These are phyloP conservation scores for Tor tambroides DNA, from an alignment of 2,113 vertebrate genomes.

Conservation along the genomic window DNA sequence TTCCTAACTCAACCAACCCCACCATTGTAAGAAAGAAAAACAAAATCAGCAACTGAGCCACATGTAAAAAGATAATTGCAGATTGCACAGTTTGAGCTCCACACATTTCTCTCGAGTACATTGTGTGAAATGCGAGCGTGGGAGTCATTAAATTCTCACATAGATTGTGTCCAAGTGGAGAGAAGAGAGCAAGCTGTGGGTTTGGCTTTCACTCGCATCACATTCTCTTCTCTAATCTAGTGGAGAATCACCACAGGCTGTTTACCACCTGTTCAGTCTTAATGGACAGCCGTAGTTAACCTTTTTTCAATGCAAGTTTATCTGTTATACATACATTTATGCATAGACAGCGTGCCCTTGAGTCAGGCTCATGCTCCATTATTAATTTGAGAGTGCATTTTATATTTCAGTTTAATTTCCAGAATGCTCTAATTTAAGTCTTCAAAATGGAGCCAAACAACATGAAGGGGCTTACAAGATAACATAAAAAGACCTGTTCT, in stretches of 20 bases:
- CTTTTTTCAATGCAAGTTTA: neutral
- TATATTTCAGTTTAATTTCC: neutral
- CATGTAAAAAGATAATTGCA: constrained; percentile 39
- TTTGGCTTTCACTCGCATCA: constrained; percentile 20
- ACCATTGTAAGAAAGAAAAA: neutral
- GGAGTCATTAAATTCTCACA: constrained; percentile 37
- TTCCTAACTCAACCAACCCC: neutral
- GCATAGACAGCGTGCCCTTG: neutral
- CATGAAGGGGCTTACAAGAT: neutral
- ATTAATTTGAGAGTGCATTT: neutral
- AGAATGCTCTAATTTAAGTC: neutral
- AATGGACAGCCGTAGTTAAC: neutral
- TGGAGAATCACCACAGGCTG: constrained; percentile 28
- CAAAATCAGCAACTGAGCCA: constrained; percentile 9
- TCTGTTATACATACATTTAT: neutral
- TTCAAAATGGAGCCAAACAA: neutral
- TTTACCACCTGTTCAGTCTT: constrained; percentile 30
- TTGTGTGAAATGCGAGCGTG: constrained; percentile 36
- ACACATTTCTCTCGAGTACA: constrained; percentile 29
- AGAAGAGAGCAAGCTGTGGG: constrained; percentile 42
- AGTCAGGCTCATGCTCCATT: neutral
- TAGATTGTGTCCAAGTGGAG: constrained; percentile 34
- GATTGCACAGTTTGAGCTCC: constrained; percentile 15
- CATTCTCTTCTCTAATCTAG: constrained; percentile 21
- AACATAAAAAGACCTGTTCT: neutral